Percentiles rank a stretch among this genome's conserved stretches.
phyloP scores from a whole-genome alignment of 1,140 invertebrate species.

The Pseudomyrmex dendroicus region DNA sequence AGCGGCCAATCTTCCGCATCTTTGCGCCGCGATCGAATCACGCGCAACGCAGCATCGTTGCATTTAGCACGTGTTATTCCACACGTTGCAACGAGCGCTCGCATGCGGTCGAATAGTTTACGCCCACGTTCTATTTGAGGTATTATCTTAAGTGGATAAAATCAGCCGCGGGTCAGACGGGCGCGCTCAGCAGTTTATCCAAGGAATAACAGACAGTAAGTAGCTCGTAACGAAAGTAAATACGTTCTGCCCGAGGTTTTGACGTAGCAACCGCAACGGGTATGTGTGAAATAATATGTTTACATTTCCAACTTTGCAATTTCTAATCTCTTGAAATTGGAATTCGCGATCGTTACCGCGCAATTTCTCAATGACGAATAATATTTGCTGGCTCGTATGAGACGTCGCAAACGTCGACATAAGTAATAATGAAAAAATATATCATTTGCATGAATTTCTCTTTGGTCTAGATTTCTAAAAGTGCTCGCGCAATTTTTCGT shows the following conservation, averaged over 20 bases:
- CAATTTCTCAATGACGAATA: background rate
- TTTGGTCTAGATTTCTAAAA: background rate
- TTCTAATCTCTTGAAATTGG: background rate
- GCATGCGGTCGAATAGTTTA: constrained; percentile 43
- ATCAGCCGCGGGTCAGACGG: constrained; percentile 11
- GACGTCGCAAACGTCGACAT: background rate
- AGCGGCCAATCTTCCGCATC: background rate
- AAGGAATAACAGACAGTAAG: constrained; percentile 19
- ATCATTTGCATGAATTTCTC: background rate
- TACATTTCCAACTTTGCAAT: constrained; percentile 29
- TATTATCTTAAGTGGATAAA: constrained; percentile 53
- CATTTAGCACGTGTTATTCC: constrained; percentile 40
- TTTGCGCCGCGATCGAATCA: constrained; percentile 7
- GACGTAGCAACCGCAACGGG: background rate
- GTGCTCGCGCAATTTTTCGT: constrained; percentile 18
- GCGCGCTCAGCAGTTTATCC: constrained; percentile 2
- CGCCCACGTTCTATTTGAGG: constrained; percentile 36
- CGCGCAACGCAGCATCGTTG: background rate
- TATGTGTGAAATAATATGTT: background rate
- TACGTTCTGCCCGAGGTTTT: background rate
- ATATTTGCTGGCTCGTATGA: background rate
- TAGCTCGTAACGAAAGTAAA: constrained; percentile 7
- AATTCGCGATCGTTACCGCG: background rate
- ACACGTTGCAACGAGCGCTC: background rate
- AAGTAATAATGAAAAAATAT: constrained; percentile 20